Conservation (phyloP, 92 coral and sea anemone genomes). For the Pocillopora meandrina region DNA sequence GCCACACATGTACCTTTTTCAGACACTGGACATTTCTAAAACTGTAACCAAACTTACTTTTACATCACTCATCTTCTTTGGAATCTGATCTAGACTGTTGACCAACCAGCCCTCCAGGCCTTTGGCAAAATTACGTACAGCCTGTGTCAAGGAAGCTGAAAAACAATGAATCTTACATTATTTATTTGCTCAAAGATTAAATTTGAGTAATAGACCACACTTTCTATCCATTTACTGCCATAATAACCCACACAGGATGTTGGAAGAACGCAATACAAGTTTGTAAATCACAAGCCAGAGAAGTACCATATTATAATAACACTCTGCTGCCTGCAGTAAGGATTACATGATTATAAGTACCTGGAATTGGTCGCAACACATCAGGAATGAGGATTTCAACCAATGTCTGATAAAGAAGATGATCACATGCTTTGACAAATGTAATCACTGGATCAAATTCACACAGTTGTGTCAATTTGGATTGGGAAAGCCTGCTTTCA, state of each 20-base stretch:
- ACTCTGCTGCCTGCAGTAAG: background rate
- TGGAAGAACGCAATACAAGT: no score
- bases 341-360: conserved; percentile 19
- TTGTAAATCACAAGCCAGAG: background rate
- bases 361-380: conserved; percentile 98
- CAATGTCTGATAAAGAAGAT: conserved; percentile 89
- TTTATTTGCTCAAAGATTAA: no score
- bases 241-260: no score
- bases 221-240: no score
- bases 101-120: conserved; percentile 94
- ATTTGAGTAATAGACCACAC: no score
- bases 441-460: conserved; percentile 89
- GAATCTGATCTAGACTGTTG: conserved; percentile 83
- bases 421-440: conserved; percentile 87
- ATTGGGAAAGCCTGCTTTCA: conserved; percentile 88
- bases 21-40: background rate
- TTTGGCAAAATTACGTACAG: conserved; percentile 98
- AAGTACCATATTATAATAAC: background rate
- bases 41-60: conserved; percentile 56
- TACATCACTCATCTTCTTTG: conserved; percentile 94
- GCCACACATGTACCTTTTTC: no score
- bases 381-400: conserved; percentile 97
- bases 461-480: conserved; percentile 82
- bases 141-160: conserved; percentile 96
- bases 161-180: background rate